phyloP scores from a whole-genome alignment of 2,888 invertebrate genomes.

The Athalia cordata region DNA sequence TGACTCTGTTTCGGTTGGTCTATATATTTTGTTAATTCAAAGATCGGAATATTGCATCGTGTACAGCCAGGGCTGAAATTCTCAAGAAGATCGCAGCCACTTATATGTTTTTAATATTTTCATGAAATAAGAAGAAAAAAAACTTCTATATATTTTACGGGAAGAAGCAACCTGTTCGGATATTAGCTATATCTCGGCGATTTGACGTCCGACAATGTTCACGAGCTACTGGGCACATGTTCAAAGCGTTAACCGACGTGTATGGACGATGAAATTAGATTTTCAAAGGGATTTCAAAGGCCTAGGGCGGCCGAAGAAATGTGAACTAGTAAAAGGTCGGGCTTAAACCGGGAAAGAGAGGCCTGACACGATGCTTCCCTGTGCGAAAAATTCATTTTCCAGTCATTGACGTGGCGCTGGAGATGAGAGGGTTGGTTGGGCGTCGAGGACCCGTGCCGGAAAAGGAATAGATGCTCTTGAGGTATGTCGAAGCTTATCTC shows the following conservation, averaged over 20 bases:
- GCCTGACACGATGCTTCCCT: not conserved
- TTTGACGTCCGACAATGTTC: not conserved
- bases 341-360: not conserved
- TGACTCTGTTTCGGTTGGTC: constrained; percentile 13
- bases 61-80: too few species aligned
- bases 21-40: not conserved
- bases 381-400: constrained; percentile 33
- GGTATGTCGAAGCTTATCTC: constrained; percentile 47
- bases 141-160: too few species aligned
- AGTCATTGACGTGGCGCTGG: constrained; percentile 17
- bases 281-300: constrained; percentile 57
- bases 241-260: constrained; percentile 66
- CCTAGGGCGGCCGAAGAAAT: constrained; percentile 37
- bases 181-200: too few species aligned
- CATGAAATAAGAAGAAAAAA: too few species aligned
- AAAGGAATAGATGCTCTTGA: not conserved
- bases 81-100: too few species aligned
- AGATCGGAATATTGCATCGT: not conserved
- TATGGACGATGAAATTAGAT: constrained; percentile 67
- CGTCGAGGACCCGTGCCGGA: not conserved
- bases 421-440: not conserved
- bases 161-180: too few species aligned
- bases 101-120: too few species aligned
- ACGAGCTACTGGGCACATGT: constrained; percentile 59
- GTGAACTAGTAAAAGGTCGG: constrained; percentile 14